A percentile compares a stretch with the other conserved stretches of the same genome.
These are phyloP conservation scores for Dreissena polymorpha DNA, from an alignment of 1,140 invertebrate genomes.

Conservation along the genomic window DNA sequence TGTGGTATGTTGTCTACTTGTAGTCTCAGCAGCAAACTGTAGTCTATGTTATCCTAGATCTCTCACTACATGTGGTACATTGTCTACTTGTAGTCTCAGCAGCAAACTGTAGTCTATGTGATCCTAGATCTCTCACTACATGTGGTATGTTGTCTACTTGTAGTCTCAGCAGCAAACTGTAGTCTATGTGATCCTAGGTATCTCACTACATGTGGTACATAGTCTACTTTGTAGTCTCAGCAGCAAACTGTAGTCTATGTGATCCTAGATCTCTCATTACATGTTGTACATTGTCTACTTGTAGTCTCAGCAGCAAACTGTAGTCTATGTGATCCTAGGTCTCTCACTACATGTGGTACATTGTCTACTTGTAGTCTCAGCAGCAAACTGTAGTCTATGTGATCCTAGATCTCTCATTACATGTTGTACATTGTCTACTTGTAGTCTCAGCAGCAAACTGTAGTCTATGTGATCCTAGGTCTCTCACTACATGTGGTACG, in stretches of 20 bases:
- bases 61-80: no score
- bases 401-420: no score
- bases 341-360: no score
- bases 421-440: background rate
- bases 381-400: slow-evolving; percentile 33
- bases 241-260: slow-evolving; percentile 33
- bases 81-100: slow-evolving; percentile 58
- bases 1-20: slow-evolving; percentile 1
- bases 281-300: background rate
- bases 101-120: slow-evolving; percentile 32
- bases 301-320: slow-evolving; percentile 63
- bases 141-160: slow-evolving; percentile 1
- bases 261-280: no score
- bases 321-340: no score
- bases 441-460: slow-evolving; percentile 63
- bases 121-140: no score
- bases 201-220: no score
- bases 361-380: slow-evolving; percentile 58
- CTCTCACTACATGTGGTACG: no score
- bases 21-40: slow-evolving; percentile 64
- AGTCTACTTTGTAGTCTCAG: slow-evolving; percentile 58
- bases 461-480: no score
- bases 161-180: slow-evolving; percentile 64
- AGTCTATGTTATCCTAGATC: no score
- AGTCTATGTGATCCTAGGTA: no score